Evolutionary conservation across 2,797 vertebrate species (phyloP).

Genomic region (Takifugu ocellatus): DNA sequence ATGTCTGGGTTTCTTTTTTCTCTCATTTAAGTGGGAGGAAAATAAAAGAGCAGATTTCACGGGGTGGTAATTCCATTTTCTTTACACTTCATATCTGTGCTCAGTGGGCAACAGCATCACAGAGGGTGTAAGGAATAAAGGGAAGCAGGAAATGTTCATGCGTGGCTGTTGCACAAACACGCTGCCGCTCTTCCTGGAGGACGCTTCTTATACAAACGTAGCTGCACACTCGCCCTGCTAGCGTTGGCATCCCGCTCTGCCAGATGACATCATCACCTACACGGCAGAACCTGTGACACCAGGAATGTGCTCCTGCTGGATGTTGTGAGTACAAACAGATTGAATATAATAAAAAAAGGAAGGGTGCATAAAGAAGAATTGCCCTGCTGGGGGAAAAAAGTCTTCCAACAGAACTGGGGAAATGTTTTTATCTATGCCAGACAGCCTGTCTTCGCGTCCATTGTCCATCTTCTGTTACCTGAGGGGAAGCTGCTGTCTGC

Average conservation of each 20-base stretch:
- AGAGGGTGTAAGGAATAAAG: slow-evolving; percentile 38
- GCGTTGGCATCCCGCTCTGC: too few species aligned
- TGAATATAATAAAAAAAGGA: too few species aligned
- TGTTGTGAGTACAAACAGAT: too few species aligned
- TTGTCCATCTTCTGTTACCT: slow-evolving; percentile 18
- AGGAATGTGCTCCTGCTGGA: too few species aligned
- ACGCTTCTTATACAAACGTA: too few species aligned
- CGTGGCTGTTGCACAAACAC: slow-evolving; percentile 1
- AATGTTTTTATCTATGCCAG: slow-evolving; percentile 13
- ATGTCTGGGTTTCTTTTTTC: slow-evolving; percentile 31
- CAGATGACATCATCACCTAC: too few species aligned
- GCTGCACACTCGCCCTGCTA: too few species aligned
- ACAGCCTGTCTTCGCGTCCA: slow-evolving; percentile 29
- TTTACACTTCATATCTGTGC: slow-evolving; percentile 43
- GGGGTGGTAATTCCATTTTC: slow-evolving; percentile 47
- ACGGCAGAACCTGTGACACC: too few species aligned
- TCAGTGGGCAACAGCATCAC: slow-evolving; percentile 25
- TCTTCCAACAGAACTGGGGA: too few species aligned
- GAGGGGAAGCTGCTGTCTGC: slow-evolving; percentile 48
- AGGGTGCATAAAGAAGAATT: too few species aligned
- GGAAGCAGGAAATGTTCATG: slow-evolving; percentile 29
- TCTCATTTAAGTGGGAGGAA: slow-evolving; percentile 36
- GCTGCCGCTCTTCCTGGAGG: background rate
- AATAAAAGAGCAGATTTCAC: slow-evolving; percentile 47
- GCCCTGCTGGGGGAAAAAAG: too few species aligned